Percentiles rank a stretch among this genome's conserved stretches.
Conservation (phyloP, 1,140 invertebrate species). For the Heliconius congener region DNA sequence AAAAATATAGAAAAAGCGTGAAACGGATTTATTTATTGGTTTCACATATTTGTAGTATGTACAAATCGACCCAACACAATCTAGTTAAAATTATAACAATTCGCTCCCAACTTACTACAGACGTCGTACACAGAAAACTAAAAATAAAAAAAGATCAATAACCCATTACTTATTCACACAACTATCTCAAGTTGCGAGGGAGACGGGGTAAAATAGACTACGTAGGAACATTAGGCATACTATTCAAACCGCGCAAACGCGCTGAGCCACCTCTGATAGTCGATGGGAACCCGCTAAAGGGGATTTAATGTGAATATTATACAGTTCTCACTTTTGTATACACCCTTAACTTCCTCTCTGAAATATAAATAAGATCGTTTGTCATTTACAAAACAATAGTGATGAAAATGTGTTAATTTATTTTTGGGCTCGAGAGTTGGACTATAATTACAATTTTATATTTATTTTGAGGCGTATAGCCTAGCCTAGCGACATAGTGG, state of each 20-base stretch:
- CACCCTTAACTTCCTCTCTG: slow-evolving; percentile 42
- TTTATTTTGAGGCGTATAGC: too few species aligned
- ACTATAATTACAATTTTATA: too few species aligned
- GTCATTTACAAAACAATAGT: slow-evolving; percentile 22
- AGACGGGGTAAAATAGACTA: slow-evolving; percentile 46
- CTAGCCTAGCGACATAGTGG: too few species aligned
- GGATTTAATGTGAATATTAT: slow-evolving; percentile 73
- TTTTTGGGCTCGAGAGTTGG: background rate
- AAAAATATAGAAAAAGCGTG: too few species aligned
- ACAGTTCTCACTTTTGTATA: slow-evolving; percentile 56
- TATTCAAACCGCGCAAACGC: slow-evolving; percentile 66
- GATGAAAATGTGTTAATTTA: background rate
- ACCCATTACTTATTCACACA: slow-evolving; percentile 52
- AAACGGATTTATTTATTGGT: too few species aligned
- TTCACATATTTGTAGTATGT: too few species aligned
- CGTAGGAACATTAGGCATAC: slow-evolving; percentile 62
- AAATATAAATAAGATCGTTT: slow-evolving; percentile 43
- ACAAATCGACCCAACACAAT: background rate
- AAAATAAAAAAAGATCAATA: slow-evolving; percentile 40
- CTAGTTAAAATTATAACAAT: background rate
- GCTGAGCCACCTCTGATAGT: slow-evolving; percentile 63
- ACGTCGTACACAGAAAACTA: background rate
- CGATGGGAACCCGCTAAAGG: slow-evolving; percentile 65
- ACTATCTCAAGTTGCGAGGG: slow-evolving; percentile 20
- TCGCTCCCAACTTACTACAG: background rate